phyloP scores from a whole-genome alignment of 2,888 invertebrate species.

The Electrophaes corylata region DNA sequence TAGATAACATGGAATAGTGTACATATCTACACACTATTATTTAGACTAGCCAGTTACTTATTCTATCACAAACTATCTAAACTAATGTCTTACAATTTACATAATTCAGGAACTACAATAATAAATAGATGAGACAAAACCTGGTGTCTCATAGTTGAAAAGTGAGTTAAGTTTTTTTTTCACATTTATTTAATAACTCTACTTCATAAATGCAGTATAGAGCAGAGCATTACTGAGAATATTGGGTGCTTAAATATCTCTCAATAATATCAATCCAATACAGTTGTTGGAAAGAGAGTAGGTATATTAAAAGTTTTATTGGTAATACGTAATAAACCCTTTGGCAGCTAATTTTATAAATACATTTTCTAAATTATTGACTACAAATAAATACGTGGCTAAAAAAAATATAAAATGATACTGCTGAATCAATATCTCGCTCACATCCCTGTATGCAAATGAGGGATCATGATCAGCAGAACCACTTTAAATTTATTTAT shows the following conservation, averaged over 20 bases:
- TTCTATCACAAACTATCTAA: constrained; percentile 30
- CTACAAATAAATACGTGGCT: no score
- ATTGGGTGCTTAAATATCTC: constrained; percentile 4
- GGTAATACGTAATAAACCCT: constrained; percentile 21
- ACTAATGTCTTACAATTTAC: constrained; percentile 13
- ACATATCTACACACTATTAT: constrained; percentile 28
- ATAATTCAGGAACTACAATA: constrained; percentile 21
- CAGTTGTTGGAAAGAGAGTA: background rate
- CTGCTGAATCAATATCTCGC: no score
- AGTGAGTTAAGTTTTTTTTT: background rate
- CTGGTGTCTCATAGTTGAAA: constrained; percentile 1
- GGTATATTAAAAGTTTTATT: constrained; percentile 3
- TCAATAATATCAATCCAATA: constrained; percentile 7
- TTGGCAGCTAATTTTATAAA: constrained; percentile 29
- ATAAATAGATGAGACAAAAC: constrained; percentile 11
- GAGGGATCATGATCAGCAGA: no score
- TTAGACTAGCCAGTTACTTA: constrained; percentile 37
- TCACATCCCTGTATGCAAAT: no score
- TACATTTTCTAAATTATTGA: constrained; percentile 7
- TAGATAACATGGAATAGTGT: constrained; percentile 28
- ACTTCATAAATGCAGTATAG: constrained; percentile 21
- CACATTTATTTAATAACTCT: background rate
- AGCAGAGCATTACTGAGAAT: background rate
- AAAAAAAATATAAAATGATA: no score
- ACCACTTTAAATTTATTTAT: no score